Evolutionary conservation across 1,140 invertebrate genomes (phyloP).

Genomic region (Diprion similis): DNA sequence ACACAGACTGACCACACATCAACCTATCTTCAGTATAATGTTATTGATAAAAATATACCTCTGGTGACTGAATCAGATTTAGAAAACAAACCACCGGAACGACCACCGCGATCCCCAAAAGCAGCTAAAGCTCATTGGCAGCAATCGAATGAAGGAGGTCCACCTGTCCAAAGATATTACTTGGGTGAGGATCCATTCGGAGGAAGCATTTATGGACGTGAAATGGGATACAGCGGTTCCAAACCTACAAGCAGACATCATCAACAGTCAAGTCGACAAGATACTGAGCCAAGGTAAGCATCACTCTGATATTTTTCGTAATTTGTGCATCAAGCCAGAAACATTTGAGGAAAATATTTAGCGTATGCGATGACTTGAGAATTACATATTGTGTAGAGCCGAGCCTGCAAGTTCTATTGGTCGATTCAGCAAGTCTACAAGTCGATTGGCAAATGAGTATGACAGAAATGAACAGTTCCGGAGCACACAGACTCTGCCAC

Average conservation of each 20-base stretch:
- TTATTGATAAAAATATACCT: constrained; percentile 65
- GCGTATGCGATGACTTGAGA: too few relatives aligned
- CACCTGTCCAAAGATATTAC: constrained; percentile 77
- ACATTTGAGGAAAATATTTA: background rate
- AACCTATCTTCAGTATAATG: constrained; percentile 69
- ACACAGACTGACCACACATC: constrained; percentile 62
- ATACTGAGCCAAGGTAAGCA: constrained; percentile 6
- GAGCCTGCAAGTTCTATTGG: constrained; percentile 64
- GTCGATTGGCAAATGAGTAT: constrained; percentile 67
- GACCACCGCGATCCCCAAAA: constrained; percentile 49
- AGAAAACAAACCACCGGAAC: constrained; percentile 42
- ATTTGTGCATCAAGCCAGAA: background rate
- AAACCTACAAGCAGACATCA: constrained; percentile 48
- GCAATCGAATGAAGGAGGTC: constrained; percentile 49
- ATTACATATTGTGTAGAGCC: constrained; percentile 26
- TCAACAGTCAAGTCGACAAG: constrained; percentile 17
- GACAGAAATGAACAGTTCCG: constrained; percentile 66
- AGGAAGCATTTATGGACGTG: constrained; percentile 79
- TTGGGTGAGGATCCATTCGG: constrained; percentile 83
- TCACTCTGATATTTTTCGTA: background rate
- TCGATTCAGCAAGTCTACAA: constrained; percentile 80
- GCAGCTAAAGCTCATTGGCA: constrained; percentile 37
- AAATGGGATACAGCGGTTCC: constrained; percentile 76
- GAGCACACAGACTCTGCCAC: constrained; percentile 80
- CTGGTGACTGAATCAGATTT: constrained; percentile 37